Evolutionary conservation across 2,797 vertebrate genomes (phyloP).

Genomic region (Accipiter badius): DNA sequence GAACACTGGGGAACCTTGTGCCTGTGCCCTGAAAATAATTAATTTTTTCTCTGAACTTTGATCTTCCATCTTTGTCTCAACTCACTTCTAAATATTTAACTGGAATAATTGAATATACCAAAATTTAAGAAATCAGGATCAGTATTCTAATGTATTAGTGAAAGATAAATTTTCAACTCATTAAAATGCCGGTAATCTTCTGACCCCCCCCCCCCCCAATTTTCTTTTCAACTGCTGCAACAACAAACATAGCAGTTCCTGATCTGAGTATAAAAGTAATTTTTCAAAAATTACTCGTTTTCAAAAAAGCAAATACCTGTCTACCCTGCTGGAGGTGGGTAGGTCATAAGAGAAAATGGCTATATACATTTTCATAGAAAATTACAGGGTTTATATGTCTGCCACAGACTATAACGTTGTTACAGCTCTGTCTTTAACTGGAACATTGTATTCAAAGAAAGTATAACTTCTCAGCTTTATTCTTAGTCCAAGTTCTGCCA

Average conservation of each 20-base stretch:
- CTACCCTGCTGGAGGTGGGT: not conserved
- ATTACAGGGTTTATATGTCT: not conserved
- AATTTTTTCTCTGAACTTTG: not conserved
- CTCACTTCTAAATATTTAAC: not conserved
- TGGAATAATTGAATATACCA: not conserved
- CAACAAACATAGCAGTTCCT: not conserved
- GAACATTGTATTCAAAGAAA: not conserved
- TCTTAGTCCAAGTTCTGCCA: not conserved
- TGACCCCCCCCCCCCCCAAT: not conserved
- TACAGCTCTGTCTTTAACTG: not conserved
- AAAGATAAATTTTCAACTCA: not conserved
- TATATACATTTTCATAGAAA: not conserved
- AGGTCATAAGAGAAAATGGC: not conserved
- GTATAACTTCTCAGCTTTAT: not conserved
- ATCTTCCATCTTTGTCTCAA: not conserved
- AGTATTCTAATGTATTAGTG: not conserved
- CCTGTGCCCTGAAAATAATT: not conserved
- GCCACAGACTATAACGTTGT: not conserved
- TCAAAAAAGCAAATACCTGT: not conserved
- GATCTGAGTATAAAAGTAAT: not conserved
- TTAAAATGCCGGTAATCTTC: not conserved
- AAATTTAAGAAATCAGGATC: not conserved
- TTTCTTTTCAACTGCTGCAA: not conserved
- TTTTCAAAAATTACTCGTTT: not conserved
- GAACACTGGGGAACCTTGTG: not conserved